These are phyloP conservation scores for Thyatira batis DNA, from an alignment of 2,888 invertebrate genomes.

Conservation along the genomic window DNA sequence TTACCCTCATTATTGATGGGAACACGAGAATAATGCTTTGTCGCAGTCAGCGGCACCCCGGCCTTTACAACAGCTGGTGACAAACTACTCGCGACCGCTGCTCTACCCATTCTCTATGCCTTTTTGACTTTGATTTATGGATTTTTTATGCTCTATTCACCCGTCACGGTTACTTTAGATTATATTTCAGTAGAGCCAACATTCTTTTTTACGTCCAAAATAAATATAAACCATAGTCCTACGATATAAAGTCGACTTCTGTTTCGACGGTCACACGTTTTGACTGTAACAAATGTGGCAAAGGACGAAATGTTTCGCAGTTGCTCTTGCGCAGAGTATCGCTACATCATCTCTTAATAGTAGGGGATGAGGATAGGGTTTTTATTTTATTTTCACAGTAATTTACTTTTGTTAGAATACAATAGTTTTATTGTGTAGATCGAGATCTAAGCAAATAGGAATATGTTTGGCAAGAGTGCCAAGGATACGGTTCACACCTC, in stretches of 20 bases:
- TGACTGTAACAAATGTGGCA: conserved; percentile 43
- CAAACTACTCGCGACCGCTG: conserved; percentile 69
- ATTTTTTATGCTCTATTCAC: conserved; percentile 81
- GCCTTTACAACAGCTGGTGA: conserved; percentile 71
- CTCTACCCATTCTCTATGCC: conserved; percentile 78
- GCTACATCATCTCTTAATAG: conserved; percentile 81
- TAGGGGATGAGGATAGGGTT: conserved; percentile 76
- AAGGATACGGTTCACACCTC: conserved; percentile 70
- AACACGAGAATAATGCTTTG: conserved; percentile 62
- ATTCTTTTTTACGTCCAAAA: conserved; percentile 13
- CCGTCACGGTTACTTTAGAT: conserved; percentile 75
- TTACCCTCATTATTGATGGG: conserved; percentile 81
- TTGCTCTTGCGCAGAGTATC: conserved; percentile 74
- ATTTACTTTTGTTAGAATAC: conserved; percentile 75
- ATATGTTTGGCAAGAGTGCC: conserved; percentile 60
- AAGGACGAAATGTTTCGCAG: conserved; percentile 56
- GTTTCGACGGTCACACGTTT: conserved; percentile 9
- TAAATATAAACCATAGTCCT: conserved; percentile 26
- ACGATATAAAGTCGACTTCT: conserved; percentile 31
- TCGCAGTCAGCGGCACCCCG: conserved; percentile 40
- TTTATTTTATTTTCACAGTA: conserved; percentile 80
- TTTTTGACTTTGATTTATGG: conserved; percentile 83
- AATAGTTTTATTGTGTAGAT: conserved; percentile 71
- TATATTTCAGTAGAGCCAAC: conserved; percentile 50
- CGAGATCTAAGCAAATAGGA: conserved; percentile 77